Conservation (phyloP, 2,113 vertebrate genomes). For the Protomyctophum bolini region DNA sequence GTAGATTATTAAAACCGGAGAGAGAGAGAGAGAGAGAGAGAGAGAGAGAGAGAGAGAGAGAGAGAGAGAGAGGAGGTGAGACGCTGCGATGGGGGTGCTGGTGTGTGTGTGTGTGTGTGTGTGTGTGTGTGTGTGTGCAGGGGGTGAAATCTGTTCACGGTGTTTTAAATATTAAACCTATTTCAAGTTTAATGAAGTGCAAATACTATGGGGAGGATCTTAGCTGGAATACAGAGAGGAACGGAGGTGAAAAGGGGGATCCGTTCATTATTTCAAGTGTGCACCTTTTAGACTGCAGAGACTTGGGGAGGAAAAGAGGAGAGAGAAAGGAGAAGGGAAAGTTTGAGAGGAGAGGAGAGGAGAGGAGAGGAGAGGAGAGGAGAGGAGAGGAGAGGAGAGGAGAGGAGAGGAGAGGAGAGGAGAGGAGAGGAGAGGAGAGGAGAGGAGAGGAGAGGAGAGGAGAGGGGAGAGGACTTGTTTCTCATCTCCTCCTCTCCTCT, state of each 20-base stretch:
- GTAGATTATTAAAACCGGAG: constrained; percentile 78
- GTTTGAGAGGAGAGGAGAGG: constrained; percentile 44
- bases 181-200: constrained; percentile 86
- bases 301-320: constrained; percentile 62
- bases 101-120: constrained; percentile 54
- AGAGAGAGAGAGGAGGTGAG: constrained; percentile 64
- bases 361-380: constrained; percentile 15
- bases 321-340: constrained; percentile 39
- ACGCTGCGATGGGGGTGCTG: constrained; percentile 55
- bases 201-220: constrained; percentile 82
- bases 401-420: no score
- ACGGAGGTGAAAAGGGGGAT: constrained; percentile 76
- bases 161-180: constrained; percentile 87
- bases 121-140: constrained; percentile 42
- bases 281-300: constrained; percentile 81
- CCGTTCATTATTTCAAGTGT: constrained; percentile 82
- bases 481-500: no score
- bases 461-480: no score
- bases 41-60: constrained; percentile 56
- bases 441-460: no score
- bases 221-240: constrained; percentile 80
- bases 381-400: no score
- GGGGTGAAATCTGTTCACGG: constrained; percentile 77
- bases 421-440: no score
- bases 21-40: constrained; percentile 39